A percentile compares a stretch with the other conserved stretches of the same genome.
phyloP scores from a whole-genome alignment of 2,797 vertebrate species.

The Dermochelys coriacea region DNA sequence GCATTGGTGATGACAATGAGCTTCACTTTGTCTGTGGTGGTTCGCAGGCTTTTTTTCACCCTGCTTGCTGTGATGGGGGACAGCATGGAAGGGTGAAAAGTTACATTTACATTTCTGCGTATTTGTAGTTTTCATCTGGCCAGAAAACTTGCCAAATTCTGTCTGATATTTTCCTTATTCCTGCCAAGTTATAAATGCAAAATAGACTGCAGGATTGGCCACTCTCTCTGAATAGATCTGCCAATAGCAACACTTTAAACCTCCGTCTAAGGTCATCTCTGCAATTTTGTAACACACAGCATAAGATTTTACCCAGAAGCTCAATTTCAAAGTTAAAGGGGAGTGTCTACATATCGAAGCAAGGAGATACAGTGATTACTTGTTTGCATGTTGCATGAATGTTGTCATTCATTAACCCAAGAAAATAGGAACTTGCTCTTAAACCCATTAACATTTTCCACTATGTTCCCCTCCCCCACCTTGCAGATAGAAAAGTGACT shows the following conservation, averaged over 20 bases:
- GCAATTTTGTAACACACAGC: not conserved
- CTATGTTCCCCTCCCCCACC: not conserved
- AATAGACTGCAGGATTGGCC: not conserved
- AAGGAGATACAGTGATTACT: not conserved
- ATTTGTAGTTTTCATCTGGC: slow-evolving; percentile 55
- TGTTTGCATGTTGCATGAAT: not conserved
- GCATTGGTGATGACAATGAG: not conserved
- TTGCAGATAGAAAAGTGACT: not conserved
- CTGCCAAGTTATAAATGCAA: slow-evolving; percentile 49
- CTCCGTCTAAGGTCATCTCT: not conserved
- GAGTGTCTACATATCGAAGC: not conserved
- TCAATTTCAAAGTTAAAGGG: not conserved
- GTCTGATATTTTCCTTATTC: slow-evolving; percentile 47
- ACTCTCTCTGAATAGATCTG: not conserved
- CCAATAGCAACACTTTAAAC: not conserved
- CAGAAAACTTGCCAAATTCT: slow-evolving; percentile 58
- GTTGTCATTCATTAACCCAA: not conserved
- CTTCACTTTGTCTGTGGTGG: not conserved
- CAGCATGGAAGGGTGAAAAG: not conserved
- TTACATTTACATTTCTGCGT: not conserved
- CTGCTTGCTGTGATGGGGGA: not conserved
- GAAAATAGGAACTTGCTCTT: not conserved
- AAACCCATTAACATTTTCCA: not conserved
- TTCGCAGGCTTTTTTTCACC: not conserved
- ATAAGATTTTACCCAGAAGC: not conserved